Percentiles rank a stretch among this genome's conserved stretches.
Conservation (phyloP, 1,140 invertebrate genomes). For the Holcopasites calliopsidis region DNA sequence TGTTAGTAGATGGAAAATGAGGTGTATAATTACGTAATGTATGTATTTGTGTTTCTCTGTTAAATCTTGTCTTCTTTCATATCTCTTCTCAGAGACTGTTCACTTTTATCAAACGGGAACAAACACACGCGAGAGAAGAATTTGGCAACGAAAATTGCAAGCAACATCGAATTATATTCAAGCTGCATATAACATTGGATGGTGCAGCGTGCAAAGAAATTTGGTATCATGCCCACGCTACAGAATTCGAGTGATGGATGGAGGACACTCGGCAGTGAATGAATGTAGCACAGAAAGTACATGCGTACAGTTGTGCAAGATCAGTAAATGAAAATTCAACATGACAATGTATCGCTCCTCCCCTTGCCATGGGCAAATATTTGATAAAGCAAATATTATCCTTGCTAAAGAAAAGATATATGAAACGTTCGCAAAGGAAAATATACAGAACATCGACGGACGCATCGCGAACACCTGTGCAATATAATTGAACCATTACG, state of each 20-base stretch:
- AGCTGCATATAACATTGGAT: too few species aligned
- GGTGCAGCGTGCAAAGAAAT: neutral
- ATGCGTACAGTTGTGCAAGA: neutral
- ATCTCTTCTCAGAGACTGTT: neutral
- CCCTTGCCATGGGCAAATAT: neutral
- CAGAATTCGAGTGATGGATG: neutral
- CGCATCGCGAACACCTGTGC: too few species aligned
- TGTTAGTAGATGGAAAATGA: neutral
- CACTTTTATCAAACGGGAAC: neutral
- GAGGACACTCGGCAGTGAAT: neutral
- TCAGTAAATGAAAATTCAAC: conserved; percentile 9
- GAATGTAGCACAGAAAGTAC: neutral
- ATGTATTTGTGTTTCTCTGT: neutral
- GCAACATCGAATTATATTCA: neutral
- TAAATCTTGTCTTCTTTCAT: neutral
- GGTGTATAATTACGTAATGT: neutral
- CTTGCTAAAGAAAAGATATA: neutral
- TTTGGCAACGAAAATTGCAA: neutral
- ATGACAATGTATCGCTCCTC: neutral
- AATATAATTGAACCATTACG: too few species aligned
- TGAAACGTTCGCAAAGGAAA: neutral
- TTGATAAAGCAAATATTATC: neutral
- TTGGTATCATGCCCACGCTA: neutral
- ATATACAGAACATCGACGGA: too few species aligned
- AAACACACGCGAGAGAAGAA: neutral